Evolutionary conservation across 2,797 vertebrate species (phyloP).

Genomic region (Scleropages formosus): DNA sequence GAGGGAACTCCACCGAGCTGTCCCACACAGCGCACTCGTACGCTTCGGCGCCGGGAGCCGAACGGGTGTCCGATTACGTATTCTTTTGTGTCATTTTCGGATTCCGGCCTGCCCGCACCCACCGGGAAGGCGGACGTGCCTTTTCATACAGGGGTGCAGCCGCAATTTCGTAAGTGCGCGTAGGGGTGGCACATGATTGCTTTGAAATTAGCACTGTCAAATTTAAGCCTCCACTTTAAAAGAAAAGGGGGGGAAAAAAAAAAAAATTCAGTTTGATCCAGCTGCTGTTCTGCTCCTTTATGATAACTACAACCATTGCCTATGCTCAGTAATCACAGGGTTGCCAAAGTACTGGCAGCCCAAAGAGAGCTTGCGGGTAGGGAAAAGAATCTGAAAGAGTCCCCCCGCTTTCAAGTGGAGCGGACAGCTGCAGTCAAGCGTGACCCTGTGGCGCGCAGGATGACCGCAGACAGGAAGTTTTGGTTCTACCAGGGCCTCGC

Average conservation of each 20-base stretch:
- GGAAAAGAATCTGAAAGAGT: background rate
- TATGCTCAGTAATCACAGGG: conserved; percentile 6
- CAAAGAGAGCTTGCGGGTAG: background rate
- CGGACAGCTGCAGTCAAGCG: background rate
- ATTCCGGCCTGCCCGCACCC: too few species aligned
- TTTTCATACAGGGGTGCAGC: background rate
- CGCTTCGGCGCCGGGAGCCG: too few species aligned
- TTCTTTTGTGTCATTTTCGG: too few species aligned
- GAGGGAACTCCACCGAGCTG: too few species aligned
- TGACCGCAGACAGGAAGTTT: background rate
- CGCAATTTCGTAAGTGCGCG: background rate
- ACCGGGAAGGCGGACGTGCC: too few species aligned
- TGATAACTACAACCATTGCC: conserved; percentile 1
- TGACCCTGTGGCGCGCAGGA: background rate
- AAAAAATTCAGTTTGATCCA: too few species aligned
- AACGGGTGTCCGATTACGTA: too few species aligned
- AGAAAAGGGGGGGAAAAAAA: too few species aligned
- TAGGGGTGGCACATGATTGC: background rate
- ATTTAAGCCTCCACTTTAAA: background rate
- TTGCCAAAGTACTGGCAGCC: background rate
- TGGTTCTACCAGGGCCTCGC: background rate
- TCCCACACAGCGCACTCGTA: too few species aligned
- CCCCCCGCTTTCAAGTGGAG: background rate
- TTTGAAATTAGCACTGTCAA: background rate
- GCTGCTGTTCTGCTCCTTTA: background rate